These are phyloP conservation scores for Brachionus rubens DNA, from an alignment of 1,140 invertebrate genomes.

Conservation along the genomic window DNA sequence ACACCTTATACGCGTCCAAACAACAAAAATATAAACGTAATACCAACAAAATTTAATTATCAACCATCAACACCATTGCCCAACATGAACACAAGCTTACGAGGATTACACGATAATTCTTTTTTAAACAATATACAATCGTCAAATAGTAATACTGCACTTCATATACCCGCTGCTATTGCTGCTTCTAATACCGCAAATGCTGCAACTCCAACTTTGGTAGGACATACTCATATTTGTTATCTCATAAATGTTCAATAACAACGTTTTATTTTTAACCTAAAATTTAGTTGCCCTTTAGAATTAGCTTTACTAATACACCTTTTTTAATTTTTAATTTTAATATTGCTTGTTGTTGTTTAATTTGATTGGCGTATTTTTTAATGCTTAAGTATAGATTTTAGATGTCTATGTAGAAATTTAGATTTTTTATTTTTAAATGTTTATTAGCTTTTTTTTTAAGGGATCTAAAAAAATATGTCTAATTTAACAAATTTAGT, in stretches of 20 bases:
- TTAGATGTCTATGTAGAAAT: no score
- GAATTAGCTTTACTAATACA: constrained; percentile 37
- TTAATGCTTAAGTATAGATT: no score
- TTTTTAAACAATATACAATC: neutral
- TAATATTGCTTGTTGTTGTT: neutral
- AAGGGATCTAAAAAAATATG: constrained; percentile 27
- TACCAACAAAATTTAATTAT: constrained; percentile 17
- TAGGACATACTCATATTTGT: neutral
- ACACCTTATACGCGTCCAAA: neutral
- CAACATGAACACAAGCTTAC: neutral
- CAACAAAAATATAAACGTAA: neutral
- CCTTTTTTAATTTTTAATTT: neutral
- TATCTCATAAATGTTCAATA: constrained; percentile 6
- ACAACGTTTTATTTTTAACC: neutral
- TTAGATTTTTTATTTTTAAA: neutral
- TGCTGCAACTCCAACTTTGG: constrained; percentile 31
- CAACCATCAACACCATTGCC: constrained; percentile 12
- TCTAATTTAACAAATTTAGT: neutral
- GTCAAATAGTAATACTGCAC: constrained; percentile 23
- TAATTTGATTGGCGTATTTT: neutral
- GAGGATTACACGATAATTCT: neutral
- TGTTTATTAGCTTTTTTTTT: neutral
- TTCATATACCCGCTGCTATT: constrained; percentile 28
- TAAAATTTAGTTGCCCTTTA: neutral
- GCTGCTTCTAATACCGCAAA: constrained; percentile 33